phyloP scores from a whole-genome alignment of 1,140 invertebrate genomes.

The Helicoverpa zea region DNA sequence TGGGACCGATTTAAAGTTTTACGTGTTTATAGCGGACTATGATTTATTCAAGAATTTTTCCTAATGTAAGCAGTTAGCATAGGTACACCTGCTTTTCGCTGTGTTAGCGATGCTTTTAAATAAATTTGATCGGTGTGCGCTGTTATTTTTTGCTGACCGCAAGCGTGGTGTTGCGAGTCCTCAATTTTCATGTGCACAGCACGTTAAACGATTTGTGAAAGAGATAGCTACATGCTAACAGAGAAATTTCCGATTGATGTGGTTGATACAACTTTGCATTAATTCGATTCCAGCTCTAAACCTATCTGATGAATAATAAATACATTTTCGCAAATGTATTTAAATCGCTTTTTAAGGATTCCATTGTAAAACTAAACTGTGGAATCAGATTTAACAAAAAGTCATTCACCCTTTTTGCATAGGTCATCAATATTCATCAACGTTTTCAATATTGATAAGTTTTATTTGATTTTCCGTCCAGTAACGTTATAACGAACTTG shows the following conservation, averaged over 20 bases:
- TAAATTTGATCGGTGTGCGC: too few relatives aligned
- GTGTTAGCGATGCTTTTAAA: too few relatives aligned
- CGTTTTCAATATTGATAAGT: conserved; percentile 41
- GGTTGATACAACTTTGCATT: background rate
- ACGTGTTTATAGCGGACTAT: conserved; percentile 3
- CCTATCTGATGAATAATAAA: conserved; percentile 3
- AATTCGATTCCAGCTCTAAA: background rate
- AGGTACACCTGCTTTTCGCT: too few relatives aligned
- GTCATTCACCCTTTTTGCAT: conserved; percentile 19
- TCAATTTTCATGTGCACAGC: too few relatives aligned
- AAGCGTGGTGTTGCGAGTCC: too few relatives aligned
- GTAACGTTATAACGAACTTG: background rate
- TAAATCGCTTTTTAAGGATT: conserved; percentile 5
- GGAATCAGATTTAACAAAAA: conserved; percentile 20
- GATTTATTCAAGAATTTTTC: background rate
- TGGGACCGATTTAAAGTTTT: conserved; percentile 18
- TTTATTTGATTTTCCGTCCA: conserved; percentile 33
- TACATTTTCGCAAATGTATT: conserved; percentile 4
- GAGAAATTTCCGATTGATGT: too few relatives aligned
- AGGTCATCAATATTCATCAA: conserved; percentile 37
- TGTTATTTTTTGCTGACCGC: too few relatives aligned
- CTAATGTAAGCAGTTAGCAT: too few relatives aligned
- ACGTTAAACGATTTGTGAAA: too few relatives aligned
- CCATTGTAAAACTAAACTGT: conserved; percentile 23
- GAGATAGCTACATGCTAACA: too few relatives aligned